These are phyloP conservation scores for Lordiphosa mommai DNA, from an alignment of 1,140 invertebrate genomes.

Conservation along the genomic window DNA sequence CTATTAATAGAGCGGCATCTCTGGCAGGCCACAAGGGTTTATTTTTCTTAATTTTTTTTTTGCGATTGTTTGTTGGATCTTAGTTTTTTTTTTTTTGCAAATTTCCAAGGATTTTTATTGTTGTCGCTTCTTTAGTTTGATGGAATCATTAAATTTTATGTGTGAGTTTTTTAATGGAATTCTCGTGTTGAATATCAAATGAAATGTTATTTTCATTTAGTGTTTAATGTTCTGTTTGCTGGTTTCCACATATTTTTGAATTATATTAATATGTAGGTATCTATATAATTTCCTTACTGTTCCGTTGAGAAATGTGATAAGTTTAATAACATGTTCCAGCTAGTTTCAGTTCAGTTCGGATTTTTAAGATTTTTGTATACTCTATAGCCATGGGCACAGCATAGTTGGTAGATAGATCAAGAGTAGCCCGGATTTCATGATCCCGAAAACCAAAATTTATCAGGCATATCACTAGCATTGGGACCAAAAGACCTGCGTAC, in stretches of 20 bases:
- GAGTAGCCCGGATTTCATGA: too few relatives aligned
- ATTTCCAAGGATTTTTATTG: constrained; percentile 12
- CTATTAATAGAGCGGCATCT: constrained; percentile 38
- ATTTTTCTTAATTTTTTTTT: constrained; percentile 9
- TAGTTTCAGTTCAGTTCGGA: too few relatives aligned
- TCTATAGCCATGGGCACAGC: too few relatives aligned
- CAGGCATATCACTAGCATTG: too few relatives aligned
- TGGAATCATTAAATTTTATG: constrained; percentile 14
- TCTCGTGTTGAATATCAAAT: constrained; percentile 48
- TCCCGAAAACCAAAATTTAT: too few relatives aligned
- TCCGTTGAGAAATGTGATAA: constrained; percentile 1
- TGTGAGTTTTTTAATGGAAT: constrained; percentile 17
- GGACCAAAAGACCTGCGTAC: too few relatives aligned
- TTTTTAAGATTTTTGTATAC: too few relatives aligned
- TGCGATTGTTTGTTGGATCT: constrained; percentile 3
- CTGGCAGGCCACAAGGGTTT: constrained; percentile 4
- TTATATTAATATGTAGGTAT: not conserved
- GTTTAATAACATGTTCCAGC: too few relatives aligned
- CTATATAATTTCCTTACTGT: constrained; percentile 1
- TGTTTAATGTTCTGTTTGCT: constrained; percentile 28
- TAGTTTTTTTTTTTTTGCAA: not conserved
- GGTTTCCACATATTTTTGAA: constrained; percentile 5
- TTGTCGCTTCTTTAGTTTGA: constrained; percentile 9
- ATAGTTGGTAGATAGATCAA: too few relatives aligned
- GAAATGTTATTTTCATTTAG: constrained; percentile 35